Evolutionary conservation across 2,888 invertebrate species (phyloP), one percentile per base, ranked within the genome.

Genomic region (Microctonus aethiopoides): DNA sequence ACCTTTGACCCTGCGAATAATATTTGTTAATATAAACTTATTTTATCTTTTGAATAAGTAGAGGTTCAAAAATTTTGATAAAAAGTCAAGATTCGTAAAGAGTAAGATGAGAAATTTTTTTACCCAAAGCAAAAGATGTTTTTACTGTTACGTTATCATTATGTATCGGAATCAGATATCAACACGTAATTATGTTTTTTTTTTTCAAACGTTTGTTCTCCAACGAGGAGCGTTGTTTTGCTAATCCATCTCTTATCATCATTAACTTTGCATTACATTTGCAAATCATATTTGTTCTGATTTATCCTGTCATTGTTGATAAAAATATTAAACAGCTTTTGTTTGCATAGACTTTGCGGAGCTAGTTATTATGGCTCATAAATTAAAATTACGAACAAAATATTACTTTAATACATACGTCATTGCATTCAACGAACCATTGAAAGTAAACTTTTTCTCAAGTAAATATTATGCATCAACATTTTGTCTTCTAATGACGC

Each of bases 1-100:
- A 81, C 83, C 81, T 77, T 78, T 84, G 84, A 84, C 84, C 84
- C 75, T 26, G 41, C 22, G 26, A 5, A 24, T 39, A 9, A 39
- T n/a, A 29, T 26, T 62, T 41, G n/a, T 10, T 9, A 20, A 54
- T 54, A 54, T 52, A 20, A 34, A 10, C 29, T 32, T 22, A 22
- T 7, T 57, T 34, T 34, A 57, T 57, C 57, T 16, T 2, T 13
- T 2, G 32, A 24, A 54, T 22, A 16, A 51, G 52, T 10, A 22
- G 13, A 10, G 24, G 10, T 6, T 24, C 1, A 2, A 11, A 2
- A 9, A 26, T 52, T 9, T 6, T 22, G 22, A 52, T n/a, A 3
- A 46, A 46, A 20, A 46, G 16, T n/a, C 9, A 20, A 16, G 9
- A 46, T 16, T 16, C 46, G 16, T 16, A n/a, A n/a, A 16, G 7